Base-by-base conservation (phyloP, 2,888 invertebrate genomes). In the Psococerastis gibbosa region DNA sequence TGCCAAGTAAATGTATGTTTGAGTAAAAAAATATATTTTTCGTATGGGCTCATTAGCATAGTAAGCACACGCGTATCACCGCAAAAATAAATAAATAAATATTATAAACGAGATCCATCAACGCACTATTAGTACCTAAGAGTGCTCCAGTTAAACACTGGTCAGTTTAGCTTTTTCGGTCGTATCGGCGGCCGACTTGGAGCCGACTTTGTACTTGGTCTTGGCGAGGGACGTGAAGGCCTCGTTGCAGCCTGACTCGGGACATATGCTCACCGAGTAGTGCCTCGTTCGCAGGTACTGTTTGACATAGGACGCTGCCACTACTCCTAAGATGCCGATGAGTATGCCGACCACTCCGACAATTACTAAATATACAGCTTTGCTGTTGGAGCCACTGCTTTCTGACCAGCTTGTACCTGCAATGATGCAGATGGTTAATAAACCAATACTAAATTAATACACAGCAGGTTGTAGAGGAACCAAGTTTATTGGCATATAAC, bases 161-260 rank as follows among this genome's bases (percentile, higher is more conserved):
- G 38, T 22, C 16, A 38, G 38, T 38, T 38, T 38, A 6, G 38
- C 38, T 20, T 38, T 38, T 38, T 38, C 38, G n/a, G 38, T 38
- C 18, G 38, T 20, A 20, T 38, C 17, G 20, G 17, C 20, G 6
- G 33, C 15, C n/a, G 17, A 13, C 13, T 17, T 20, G 17, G 18
- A 18, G 22, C 22, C 38, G 18, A 13, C 17, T 11, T 38, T 38
- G 22, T 38, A 38, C 20, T 38, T 38, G 22, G 38, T 13, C 11
- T 38, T 38, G n/a, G 38, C 13, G 17, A 38, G 22, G 13, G 38
- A 20, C 38, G 38, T 38, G 38, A 38, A 38, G 22, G 38, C 20
- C 38, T 17, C 38, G 17, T 20, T 20, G 22, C 38, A 38, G 17
- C 22, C 38, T 13, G 38, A 38, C 17, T 38, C 38, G 20, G 38